These are phyloP conservation scores for Hermetia illucens DNA, from an alignment of 1,140 invertebrate species.

Conservation along the genomic window DNA sequence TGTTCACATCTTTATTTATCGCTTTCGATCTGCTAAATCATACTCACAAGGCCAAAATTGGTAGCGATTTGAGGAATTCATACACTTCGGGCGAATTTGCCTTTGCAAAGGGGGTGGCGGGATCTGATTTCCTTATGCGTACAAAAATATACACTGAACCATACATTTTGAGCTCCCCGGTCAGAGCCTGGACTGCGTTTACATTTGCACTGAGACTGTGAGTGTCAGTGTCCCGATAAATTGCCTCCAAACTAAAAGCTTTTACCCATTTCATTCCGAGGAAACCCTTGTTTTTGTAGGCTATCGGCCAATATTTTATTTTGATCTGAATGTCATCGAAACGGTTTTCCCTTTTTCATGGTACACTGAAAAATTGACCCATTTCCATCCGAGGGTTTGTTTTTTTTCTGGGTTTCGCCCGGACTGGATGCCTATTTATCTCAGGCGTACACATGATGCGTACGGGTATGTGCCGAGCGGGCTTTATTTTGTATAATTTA, in stretches of 20 bases:
- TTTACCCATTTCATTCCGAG: background rate
- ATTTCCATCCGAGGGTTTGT: no score
- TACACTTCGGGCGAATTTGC: no score
- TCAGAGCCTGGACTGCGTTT: background rate
- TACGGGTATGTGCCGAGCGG: no score
- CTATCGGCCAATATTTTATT: background rate
- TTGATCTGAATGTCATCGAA: conserved; percentile 1
- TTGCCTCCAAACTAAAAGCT: background rate
- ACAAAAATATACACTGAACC: no score
- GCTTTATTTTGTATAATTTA: no score
- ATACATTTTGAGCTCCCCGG: no score
- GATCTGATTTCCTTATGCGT: background rate
- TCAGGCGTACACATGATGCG: no score
- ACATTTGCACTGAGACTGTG: background rate
- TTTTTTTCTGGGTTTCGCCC: no score
- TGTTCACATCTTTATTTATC: conserved; percentile 1
- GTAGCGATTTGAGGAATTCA: no score
- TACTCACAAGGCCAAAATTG: background rate
- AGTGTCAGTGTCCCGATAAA: background rate
- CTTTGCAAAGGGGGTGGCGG: background rate
- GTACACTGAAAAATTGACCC: no score
- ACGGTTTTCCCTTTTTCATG: background rate
- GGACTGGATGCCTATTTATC: no score
- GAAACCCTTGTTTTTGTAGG: background rate
- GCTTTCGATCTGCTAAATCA: background rate